phyloP scores from a whole-genome alignment of 2,113 vertebrate species.

The Carassius auratus region DNA sequence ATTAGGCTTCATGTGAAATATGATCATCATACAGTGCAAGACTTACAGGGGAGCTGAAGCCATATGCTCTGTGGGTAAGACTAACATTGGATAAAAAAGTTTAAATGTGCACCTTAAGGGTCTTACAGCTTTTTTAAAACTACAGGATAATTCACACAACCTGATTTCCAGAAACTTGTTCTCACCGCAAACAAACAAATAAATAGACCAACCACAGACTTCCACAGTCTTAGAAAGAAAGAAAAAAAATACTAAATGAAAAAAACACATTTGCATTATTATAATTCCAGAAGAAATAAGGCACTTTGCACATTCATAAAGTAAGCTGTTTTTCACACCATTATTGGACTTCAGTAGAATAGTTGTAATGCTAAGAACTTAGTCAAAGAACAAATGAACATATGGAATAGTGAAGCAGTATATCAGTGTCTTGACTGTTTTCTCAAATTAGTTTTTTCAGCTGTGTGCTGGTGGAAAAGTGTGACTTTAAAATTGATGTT shows the following conservation, averaged over 20 bases:
- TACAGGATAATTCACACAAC: not conserved
- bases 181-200: not conserved
- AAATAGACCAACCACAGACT: not conserved
- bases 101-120: not conserved
- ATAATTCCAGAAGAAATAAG: not conserved
- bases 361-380: constrained; percentile 31
- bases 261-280: not conserved
- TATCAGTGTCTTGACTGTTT: not conserved
- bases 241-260: constrained; percentile 47
- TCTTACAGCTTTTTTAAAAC: not conserved
- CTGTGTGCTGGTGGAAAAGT: not conserved
- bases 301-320: not conserved
- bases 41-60: not conserved
- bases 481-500: not conserved
- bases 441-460: constrained; percentile 11
- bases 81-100: not conserved
- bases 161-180: not conserved
- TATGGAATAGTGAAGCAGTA: not conserved
- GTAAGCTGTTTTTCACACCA: constrained; percentile 6
- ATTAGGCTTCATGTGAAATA: constrained; percentile 12
- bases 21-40: constrained; percentile 6
- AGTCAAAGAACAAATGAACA: constrained; percentile 19
- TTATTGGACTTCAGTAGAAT: not conserved
- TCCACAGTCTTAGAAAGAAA: constrained; percentile 16
- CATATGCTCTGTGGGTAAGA: not conserved